These are phyloP conservation scores for Ctenochaetus hawaiiensis DNA, from an alignment of 2,797 vertebrate species.

Conservation along the genomic window DNA sequence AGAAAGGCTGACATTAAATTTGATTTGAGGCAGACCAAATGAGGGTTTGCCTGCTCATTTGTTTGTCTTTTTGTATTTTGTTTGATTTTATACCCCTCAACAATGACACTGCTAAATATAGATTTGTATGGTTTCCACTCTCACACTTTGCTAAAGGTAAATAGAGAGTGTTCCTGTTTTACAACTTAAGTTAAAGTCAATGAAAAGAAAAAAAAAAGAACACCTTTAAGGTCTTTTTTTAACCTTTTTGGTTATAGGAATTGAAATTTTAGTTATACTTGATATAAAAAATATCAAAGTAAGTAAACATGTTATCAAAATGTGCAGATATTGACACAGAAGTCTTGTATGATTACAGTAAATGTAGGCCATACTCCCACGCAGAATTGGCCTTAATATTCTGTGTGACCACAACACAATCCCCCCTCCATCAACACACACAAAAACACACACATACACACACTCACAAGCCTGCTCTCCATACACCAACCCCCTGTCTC, in stretches of 20 bases:
- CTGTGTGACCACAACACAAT: conserved; percentile 30
- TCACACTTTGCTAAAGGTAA: not conserved
- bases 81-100: conserved; percentile 43
- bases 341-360: not conserved
- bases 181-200: not conserved
- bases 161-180: not conserved
- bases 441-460: conserved; percentile 24
- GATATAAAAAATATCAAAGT: not conserved
- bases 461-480: conserved; percentile 38
- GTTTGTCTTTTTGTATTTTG: conserved; percentile 46
- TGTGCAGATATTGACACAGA: not conserved
- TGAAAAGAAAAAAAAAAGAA: not conserved
- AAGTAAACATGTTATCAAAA: not conserved
- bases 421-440: conserved; percentile 34
- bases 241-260: not conserved
- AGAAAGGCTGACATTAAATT: conserved; percentile 55
- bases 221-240: not conserved
- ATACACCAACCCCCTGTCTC: conserved; percentile 53
- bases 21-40: conserved; percentile 47
- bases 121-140: conserved; percentile 26
- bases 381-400: conserved; percentile 22
- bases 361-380: not conserved
- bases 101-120: conserved; percentile 44
- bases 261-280: not conserved
- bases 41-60: conserved; percentile 43